Base-by-base conservation (phyloP, 2,888 invertebrate species). In the Mythimna ferrago region DNA sequence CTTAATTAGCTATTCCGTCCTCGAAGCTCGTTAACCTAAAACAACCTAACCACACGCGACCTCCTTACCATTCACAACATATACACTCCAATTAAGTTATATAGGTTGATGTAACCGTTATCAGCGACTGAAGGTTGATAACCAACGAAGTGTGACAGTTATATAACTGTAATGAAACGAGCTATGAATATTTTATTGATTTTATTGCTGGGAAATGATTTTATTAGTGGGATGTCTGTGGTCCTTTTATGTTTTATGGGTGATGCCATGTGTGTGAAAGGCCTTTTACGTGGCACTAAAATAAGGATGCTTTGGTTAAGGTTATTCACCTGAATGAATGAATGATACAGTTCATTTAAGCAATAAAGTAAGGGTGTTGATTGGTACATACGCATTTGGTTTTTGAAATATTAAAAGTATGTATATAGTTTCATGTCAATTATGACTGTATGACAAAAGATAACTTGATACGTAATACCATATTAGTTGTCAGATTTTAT, bases 91-190 rank as follows among this genome's bases (percentile, higher is more conserved):
- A 83, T 81, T 76, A 71, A 58, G 56, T 77, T 57, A 77, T 76
- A 77, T 76, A 58, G 84, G 82, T 82, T 73, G 58, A 66, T 70
- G 72, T 80, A 72, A 72, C 84, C 70, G 84, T 82, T 82, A 83
- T 62, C 68, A 60, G 19, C 16, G 0, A 35, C 54, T 38, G 74
- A 78, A 74, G 83, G 80, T 81, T 78, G 68, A 58, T 63, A 66
- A 16, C 78, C 68, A 73, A 63, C 63, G 68, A 60, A n/a, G n/a
- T 26, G 71, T 14, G n/a, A 72, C 81, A 62, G 80, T 80, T 80
- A 71, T 32, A 26, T 74, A 80, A 60, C 54, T 6, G 77, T 81
- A 56, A 0, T 26, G 38, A 60, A 56, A 75, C 53, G 38, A 71
- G 75, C 0, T 35, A 57, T 83, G 83, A 74, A 83, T 81, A 81